Evolutionary conservation across 1,140 invertebrate species (phyloP).

Genomic region (Colletes gigas): DNA sequence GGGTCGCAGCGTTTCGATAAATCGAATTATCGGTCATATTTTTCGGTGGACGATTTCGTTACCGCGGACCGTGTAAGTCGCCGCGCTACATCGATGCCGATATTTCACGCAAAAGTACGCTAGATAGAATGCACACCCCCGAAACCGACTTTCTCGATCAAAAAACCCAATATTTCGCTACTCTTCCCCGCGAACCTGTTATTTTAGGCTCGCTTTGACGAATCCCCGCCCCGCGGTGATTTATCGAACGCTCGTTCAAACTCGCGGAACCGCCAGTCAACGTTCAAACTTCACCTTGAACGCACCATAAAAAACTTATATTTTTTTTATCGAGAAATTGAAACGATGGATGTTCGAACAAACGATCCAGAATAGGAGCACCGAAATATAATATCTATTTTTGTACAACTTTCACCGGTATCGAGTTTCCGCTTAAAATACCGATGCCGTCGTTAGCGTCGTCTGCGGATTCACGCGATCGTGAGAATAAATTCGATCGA

Average conservation of each 20-base stretch:
- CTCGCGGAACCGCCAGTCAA: too few species aligned
- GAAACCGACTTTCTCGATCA: neutral
- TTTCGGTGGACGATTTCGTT: neutral
- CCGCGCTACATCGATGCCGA: neutral
- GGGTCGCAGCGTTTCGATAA: neutral
- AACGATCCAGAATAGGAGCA: too few species aligned
- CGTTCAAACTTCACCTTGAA: too few species aligned
- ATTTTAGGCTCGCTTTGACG: constrained; percentile 32
- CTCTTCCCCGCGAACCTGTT: neutral
- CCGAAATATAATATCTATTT: too few species aligned
- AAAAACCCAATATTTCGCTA: constrained; percentile 9
- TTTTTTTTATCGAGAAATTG: too few species aligned
- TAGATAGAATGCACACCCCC: neutral
- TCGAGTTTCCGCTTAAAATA: too few species aligned
- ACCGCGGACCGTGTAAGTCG: neutral
- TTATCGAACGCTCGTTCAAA: neutral
- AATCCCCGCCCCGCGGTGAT: constrained; percentile 7
- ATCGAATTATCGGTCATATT: constrained; percentile 1
- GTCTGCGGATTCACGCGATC: neutral
- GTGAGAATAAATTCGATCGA: constrained; percentile 28
- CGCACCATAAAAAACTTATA: too few species aligned
- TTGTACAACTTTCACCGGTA: too few species aligned
- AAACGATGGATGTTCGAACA: too few species aligned
- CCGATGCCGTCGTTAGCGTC: too few species aligned
- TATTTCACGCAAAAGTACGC: neutral